Base-by-base conservation (phyloP, 2,888 invertebrate species). In the Pomacea canaliculata region DNA sequence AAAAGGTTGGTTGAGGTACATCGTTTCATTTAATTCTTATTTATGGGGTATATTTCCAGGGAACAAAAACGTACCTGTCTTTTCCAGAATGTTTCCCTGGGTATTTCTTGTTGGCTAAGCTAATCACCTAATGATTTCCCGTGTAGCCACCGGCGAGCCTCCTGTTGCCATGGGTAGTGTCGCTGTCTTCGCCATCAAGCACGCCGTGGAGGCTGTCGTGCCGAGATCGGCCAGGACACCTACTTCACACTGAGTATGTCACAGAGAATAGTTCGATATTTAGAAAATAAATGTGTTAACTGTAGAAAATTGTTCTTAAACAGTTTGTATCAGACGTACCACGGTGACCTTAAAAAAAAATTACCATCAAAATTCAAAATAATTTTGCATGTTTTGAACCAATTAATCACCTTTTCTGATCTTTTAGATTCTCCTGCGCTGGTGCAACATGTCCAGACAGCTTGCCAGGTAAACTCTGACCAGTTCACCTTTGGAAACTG, bases 381-480 rank as follows among this genome's bases (percentile, higher is more conserved):
- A 37, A 37, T 37, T 37, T 5, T 37, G 37, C 5, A 37, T 37
- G 37, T 37, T 37, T 37, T 37, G 37, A 37, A 37, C n/a, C n/a
- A n/a, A 37, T 5, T 37, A 5, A 37, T 37, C 3, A 37, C 1
- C 37, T 37, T 37, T 37, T 37, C 37, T 37, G 37, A 51, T 51
- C n/a, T 3, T 10, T 65, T 81, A 85, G 88, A 85, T 84, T 86
- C 82, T 5, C 88, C 88, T 49, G 87, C 87, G 7, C 86, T 87
- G 49, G 86, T 87, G 48, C 87, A 88, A 70, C 80, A 78, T 23
- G 75, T 83, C 12, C 87, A 87, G 71, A 79, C 79, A n/a, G 77
- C 81, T 0, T 88, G 88, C 78, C 70, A 83, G 73, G 81, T 82
- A 56, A 82, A 84, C 49, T 74, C 81, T 5, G 65, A 78, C 56